Evolutionary conservation across 2,113 vertebrate species (phyloP).

Genomic region (Labrus mixtus): DNA sequence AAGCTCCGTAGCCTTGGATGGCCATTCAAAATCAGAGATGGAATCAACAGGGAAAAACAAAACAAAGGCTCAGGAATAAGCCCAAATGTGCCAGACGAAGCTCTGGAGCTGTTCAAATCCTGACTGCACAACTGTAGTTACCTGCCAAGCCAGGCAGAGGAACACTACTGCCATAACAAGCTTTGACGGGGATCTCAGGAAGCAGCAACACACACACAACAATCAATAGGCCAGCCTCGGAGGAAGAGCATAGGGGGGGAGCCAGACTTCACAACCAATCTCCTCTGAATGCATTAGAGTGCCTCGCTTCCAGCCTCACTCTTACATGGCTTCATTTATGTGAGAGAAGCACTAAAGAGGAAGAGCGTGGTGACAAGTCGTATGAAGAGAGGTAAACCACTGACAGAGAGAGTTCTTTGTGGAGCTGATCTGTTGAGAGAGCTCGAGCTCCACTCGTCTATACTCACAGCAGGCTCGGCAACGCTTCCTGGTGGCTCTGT

Average conservation of each 20-base stretch:
- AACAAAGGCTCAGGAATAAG: not conserved
- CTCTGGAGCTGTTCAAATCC: slow-evolving; percentile 25
- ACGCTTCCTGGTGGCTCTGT: slow-evolving; percentile 63
- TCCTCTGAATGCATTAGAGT: slow-evolving; percentile 62
- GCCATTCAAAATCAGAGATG: slow-evolving; percentile 4
- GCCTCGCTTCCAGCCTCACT: slow-evolving; percentile 39
- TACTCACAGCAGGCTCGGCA: slow-evolving; percentile 56
- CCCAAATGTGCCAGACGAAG: slow-evolving; percentile 37
- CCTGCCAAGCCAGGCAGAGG: slow-evolving; percentile 55
- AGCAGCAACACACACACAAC: slow-evolving; percentile 66
- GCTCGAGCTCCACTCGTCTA: slow-evolving; percentile 44
- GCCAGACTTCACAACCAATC: slow-evolving; percentile 72
- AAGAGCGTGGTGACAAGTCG: slow-evolving; percentile 58
- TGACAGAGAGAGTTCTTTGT: slow-evolving; percentile 62
- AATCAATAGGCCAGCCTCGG: slow-evolving; percentile 70
- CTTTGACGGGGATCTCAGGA: slow-evolving; percentile 69
- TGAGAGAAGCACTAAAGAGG: slow-evolving; percentile 58
- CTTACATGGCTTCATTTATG: slow-evolving; percentile 64
- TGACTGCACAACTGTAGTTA: slow-evolving; percentile 47
- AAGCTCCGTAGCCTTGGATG: slow-evolving; percentile 14
- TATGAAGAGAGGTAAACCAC: slow-evolving; percentile 65
- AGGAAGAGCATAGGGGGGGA: slow-evolving; percentile 61
- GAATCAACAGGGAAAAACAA: not conserved
- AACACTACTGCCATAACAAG: slow-evolving; percentile 47
- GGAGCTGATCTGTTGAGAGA: slow-evolving; percentile 52